Conservation (phyloP, 2,113 vertebrate species). For the Nyctereutes procyonoides region DNA sequence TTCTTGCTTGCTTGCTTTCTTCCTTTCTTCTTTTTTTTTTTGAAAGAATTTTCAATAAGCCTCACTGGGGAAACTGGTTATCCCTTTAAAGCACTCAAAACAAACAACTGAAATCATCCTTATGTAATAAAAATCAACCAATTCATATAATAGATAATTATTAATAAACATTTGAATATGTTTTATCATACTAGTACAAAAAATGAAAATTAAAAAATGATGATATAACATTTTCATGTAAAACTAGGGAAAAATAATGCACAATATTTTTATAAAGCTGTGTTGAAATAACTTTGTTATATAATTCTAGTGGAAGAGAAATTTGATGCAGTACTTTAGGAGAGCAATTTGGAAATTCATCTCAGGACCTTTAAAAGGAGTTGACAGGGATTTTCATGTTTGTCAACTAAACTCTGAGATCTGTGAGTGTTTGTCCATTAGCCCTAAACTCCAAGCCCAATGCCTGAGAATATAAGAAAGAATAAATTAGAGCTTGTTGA, state of each 20-base stretch:
- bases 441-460: neutral
- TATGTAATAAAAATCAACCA: neutral
- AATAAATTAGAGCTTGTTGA: neutral
- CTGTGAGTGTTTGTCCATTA: neutral
- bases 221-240: neutral
- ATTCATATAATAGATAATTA: neutral
- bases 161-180: neutral
- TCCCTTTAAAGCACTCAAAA: neutral
- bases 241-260: neutral
- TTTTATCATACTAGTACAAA: neutral
- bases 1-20: too few relatives aligned
- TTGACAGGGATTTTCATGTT: neutral
- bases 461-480: neutral
- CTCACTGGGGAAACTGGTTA: neutral
- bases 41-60: neutral
- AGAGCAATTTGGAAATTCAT: neutral
- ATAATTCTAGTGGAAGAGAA: neutral
- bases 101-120: neutral
- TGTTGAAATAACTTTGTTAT: neutral
- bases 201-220: neutral
- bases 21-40: too few relatives aligned
- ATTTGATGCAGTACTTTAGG: neutral
- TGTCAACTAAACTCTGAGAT: neutral
- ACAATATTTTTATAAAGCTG: neutral
- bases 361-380: neutral